Conservation (phyloP, 2,113 vertebrate genomes). For the Trachemys scripta region DNA sequence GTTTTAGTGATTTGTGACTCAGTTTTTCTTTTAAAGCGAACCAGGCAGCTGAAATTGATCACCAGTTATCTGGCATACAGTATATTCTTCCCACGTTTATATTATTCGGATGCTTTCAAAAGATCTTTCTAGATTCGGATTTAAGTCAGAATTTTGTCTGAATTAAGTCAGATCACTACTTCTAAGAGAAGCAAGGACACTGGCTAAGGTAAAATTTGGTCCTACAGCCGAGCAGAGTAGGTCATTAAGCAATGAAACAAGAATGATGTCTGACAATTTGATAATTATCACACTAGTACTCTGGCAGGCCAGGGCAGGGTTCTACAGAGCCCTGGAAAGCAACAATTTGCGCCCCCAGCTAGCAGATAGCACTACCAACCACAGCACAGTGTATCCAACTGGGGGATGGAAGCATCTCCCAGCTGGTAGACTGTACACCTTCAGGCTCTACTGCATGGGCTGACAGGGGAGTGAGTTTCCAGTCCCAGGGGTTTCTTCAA, state of each 20-base stretch:
- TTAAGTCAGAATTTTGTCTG: background rate
- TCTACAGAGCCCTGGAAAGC: background rate
- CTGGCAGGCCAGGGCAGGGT: background rate
- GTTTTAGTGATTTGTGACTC: background rate
- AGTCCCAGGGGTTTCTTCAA: background rate
- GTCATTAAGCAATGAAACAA: background rate
- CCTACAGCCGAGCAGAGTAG: background rate
- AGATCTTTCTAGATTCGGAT: background rate
- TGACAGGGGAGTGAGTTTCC: background rate
- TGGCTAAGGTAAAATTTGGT: background rate
- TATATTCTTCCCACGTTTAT: background rate
- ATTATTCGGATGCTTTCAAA: background rate
- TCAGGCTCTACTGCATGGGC: background rate
- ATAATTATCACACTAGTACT: background rate
- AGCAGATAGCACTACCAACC: background rate
- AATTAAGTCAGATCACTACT: background rate
- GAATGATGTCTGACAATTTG: constrained; percentile 1
- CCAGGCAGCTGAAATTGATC: background rate
- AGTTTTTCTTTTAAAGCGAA: background rate
- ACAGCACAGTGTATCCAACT: background rate
- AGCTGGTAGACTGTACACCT: background rate
- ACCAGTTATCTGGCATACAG: background rate
- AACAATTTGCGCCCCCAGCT: background rate
- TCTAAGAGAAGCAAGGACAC: background rate
- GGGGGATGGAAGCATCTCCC: background rate